Conservation (phyloP, 1,140 invertebrate species). For the Brachionus asplanchnoidis region DNA sequence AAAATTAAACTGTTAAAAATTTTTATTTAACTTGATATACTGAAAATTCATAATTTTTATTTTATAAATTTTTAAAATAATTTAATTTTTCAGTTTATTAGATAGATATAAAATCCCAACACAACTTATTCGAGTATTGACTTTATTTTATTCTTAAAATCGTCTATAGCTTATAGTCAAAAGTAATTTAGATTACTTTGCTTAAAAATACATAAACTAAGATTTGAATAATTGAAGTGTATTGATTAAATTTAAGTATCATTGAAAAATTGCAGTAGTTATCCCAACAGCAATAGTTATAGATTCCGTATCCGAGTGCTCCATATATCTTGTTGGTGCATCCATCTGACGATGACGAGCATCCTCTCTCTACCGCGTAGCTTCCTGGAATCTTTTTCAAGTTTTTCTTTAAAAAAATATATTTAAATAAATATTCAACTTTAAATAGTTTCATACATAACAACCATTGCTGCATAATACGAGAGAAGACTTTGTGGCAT, state of each 20-base stretch:
- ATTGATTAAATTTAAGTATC: not conserved
- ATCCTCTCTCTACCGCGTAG: slow-evolving; percentile 21
- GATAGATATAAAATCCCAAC: not conserved
- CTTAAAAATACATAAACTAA: not conserved
- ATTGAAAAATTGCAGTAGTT: slow-evolving; percentile 28
- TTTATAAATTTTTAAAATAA: not conserved
- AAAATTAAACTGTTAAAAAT: too few species aligned
- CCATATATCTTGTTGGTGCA: slow-evolving; percentile 29
- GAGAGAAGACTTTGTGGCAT: not conserved
- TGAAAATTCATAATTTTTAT: too few species aligned
- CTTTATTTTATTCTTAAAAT: not conserved
- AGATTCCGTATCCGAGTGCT: slow-evolving; percentile 12
- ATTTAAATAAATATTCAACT: not conserved
- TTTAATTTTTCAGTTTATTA: not conserved
- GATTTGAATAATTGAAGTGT: not conserved
- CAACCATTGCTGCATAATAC: slow-evolving; percentile 37
- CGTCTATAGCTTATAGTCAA: not conserved
- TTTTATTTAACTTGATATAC: too few species aligned
- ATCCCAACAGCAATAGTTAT: slow-evolving; percentile 39
- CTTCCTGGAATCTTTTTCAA: slow-evolving; percentile 5
- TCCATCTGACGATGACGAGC: not conserved
- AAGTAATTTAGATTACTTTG: not conserved
- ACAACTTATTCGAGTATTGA: not conserved
- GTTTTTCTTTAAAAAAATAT: not conserved
- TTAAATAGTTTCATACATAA: not conserved